Evolutionary conservation across 2,797 vertebrate species (phyloP).

Genomic region (Chelonia mydas): DNA sequence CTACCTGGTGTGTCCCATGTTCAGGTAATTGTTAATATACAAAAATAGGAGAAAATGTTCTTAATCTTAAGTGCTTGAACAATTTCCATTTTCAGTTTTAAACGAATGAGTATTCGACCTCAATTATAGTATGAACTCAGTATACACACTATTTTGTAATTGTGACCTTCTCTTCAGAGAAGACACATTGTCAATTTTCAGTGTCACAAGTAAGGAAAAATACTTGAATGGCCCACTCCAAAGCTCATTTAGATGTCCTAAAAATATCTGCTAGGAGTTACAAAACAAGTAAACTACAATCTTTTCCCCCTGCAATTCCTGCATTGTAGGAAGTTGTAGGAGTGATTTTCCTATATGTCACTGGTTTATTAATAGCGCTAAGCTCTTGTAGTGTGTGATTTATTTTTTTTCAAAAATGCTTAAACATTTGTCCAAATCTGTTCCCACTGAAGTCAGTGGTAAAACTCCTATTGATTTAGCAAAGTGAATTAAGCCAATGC

Average conservation of each 20-base stretch:
- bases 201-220: neutral
- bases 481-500: neutral
- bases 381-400: conserved; percentile 11
- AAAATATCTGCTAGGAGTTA: neutral
- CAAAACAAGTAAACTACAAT: neutral
- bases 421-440: neutral
- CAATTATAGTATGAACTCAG: neutral
- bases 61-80: neutral
- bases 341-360: neutral
- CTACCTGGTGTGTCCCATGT: neutral
- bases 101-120: neutral
- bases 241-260: neutral
- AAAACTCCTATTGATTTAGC: neutral
- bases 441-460: neutral
- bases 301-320: neutral
- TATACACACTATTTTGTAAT: neutral
- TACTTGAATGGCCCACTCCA: neutral
- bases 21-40: neutral
- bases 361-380: conserved; percentile 33
- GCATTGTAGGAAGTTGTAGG: neutral
- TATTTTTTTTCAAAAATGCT: neutral
- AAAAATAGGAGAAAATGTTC: neutral
- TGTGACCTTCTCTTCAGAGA: neutral
- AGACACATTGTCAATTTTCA: neutral
- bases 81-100: neutral